Base-by-base conservation (phyloP, 2,797 vertebrate species). In the Onychomys arenicola region DNA sequence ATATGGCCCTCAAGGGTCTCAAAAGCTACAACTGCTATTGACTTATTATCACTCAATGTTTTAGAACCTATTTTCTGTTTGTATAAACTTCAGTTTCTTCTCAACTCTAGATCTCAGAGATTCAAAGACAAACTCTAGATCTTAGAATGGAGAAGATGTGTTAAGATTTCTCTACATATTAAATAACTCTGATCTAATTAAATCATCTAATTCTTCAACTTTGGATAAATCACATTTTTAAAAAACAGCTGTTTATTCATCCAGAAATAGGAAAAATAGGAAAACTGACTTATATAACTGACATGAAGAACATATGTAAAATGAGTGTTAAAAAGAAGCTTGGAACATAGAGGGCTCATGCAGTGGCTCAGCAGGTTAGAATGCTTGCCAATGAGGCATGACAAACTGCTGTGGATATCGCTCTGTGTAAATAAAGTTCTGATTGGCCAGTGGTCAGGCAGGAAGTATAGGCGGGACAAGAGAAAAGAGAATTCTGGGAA, bases 261-360 rank as follows among this genome's bases (percentile, higher is more conserved):
- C 73, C 94, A 55, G 77, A 91, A 19, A 86, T 86, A 32, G 43
- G 46, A 92, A 92, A 93, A 89, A 61, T 34, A 93, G 34, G 61
- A 93, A 95, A 94, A 92, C 21, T 52, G 52, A 96, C 73, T 77
- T 89, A 94, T 32, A 91, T 11, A 75, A 59, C 65, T 91, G 78
- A 93, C 88, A 29, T 84, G 59, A 97, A 75, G 29, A 92, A 78
- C 85, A 92, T 78, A 93, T 52, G 94, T 27, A 94, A 97, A 96
- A 87, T 77, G 8, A 95, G 7, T 65, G 17, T n/a, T 67, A 29
- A 16, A 37, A 83, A 63, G 37, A 17, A 43, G 40, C 59, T 83
- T 29, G 34, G 32, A 85, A 65, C 32, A 85, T 19, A 10, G 32
- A 65, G 43, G 17, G 27, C 46, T 49, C 14, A 32, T 34, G 76